phyloP scores from a whole-genome alignment of 2,888 invertebrate species.

The Nomada lathburiana region DNA sequence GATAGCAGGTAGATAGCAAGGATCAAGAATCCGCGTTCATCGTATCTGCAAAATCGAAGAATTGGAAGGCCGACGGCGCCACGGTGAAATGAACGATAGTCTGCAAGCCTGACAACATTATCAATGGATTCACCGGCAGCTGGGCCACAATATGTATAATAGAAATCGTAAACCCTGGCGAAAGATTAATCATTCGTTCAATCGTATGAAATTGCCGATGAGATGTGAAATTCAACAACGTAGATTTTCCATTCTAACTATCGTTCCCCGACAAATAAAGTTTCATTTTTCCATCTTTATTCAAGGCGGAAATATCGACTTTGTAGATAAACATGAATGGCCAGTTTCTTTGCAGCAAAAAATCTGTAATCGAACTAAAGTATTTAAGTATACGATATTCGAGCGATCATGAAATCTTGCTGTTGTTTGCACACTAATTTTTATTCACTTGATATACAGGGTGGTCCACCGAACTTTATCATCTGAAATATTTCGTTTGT shows the following conservation, averaged over 20 bases:
- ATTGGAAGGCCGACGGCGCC: constrained; percentile 30
- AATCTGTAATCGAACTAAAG: too few relatives aligned
- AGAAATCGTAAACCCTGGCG: constrained; percentile 51
- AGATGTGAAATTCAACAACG: constrained; percentile 53
- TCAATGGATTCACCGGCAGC: constrained; percentile 44
- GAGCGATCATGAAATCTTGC: too few relatives aligned
- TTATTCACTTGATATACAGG: too few relatives aligned
- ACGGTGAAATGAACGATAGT: constrained; percentile 41
- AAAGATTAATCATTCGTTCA: constrained; percentile 59
- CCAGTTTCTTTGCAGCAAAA: too few relatives aligned
- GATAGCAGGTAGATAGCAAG: too few relatives aligned
- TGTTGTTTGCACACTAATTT: too few relatives aligned
- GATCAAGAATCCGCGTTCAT: not conserved
- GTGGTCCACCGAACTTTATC: too few relatives aligned
- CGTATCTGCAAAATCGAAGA: not conserved
- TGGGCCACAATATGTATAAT: constrained; percentile 41
- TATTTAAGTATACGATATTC: too few relatives aligned
- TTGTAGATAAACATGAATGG: too few relatives aligned
- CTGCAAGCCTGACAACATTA: constrained; percentile 37
- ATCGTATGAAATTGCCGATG: constrained; percentile 55
- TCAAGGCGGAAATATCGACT: too few relatives aligned
- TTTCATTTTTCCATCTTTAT: constrained; percentile 60
- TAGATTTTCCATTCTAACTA: constrained; percentile 12
- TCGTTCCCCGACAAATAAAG: constrained; percentile 53
- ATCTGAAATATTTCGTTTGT: too few relatives aligned